Conservation (phyloP, 1,140 invertebrate species). For the Laodelphax striatellus region DNA sequence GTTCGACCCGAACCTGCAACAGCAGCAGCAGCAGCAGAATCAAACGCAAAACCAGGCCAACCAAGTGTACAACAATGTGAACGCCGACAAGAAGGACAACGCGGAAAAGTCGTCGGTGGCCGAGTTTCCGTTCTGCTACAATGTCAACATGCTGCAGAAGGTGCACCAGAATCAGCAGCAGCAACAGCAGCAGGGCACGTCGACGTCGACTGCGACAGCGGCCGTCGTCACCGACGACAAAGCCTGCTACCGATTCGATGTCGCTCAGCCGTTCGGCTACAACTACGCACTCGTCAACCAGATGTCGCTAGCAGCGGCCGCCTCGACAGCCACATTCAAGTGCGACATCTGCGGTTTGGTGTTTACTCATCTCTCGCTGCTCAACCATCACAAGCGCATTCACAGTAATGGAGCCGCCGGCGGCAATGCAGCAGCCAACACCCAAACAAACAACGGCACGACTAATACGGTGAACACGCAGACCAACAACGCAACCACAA, state of each 20-base stretch:
- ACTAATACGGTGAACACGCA: slow-evolving; percentile 15
- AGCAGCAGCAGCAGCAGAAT: slow-evolving; percentile 13
- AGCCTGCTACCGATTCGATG: slow-evolving; percentile 41
- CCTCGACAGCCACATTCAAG: slow-evolving; percentile 70
- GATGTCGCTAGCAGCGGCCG: slow-evolving; percentile 44
- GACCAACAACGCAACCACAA: slow-evolving; percentile 26
- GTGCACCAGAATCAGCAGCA: slow-evolving; percentile 25
- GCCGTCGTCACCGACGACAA: slow-evolving; percentile 35
- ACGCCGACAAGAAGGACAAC: slow-evolving; percentile 14
- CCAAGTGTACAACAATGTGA: slow-evolving; percentile 8
- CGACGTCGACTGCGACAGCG: slow-evolving; percentile 28
- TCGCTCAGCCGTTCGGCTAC: slow-evolving; percentile 40
- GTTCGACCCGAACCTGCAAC: slow-evolving; percentile 19
- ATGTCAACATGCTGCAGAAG: slow-evolving; percentile 43
- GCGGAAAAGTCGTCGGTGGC: slow-evolving; percentile 28
- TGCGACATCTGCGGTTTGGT: slow-evolving; percentile 74
- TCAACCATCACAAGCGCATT: slow-evolving; percentile 72
- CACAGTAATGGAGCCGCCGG: slow-evolving; percentile 36
- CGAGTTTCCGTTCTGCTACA: slow-evolving; percentile 42
- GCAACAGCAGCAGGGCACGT: slow-evolving; percentile 22
- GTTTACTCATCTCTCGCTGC: slow-evolving; percentile 61
- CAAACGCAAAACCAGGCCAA: slow-evolving; percentile 11
- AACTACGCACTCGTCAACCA: slow-evolving; percentile 41
- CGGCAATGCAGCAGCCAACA: slow-evolving; percentile 26
- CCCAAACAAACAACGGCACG: slow-evolving; percentile 21